Percentiles rank a stretch among this genome's conserved stretches.
Conservation (phyloP, 2,888 invertebrate species). For the Lepeophtheirus nordmannii region DNA sequence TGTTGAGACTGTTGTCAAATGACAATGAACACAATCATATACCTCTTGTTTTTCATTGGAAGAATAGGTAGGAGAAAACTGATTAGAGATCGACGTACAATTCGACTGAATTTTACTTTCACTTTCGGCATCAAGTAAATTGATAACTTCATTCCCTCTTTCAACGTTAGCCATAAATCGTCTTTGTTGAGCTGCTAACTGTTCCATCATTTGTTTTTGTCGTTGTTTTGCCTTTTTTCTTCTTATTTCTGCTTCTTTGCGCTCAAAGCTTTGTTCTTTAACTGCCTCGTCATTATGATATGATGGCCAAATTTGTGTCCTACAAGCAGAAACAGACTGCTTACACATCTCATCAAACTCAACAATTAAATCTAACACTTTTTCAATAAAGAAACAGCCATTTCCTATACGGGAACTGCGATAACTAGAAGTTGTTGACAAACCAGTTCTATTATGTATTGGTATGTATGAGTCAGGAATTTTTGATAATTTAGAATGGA, state of each 20-base stretch:
- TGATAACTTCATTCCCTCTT: slow-evolving; percentile 39
- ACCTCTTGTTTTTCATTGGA: slow-evolving; percentile 40
- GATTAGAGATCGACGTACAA: too few species aligned
- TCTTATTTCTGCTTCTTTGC: slow-evolving; percentile 64
- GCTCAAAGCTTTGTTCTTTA: slow-evolving; percentile 38
- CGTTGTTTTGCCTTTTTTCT: slow-evolving; percentile 68
- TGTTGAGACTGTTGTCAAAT: slow-evolving; percentile 68
- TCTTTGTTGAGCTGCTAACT: slow-evolving; percentile 76
- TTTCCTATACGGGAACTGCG: slow-evolving; percentile 51
- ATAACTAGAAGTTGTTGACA: slow-evolving; percentile 25
- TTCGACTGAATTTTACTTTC: background rate
- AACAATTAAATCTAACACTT: slow-evolving; percentile 54
- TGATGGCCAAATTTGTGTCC: slow-evolving; percentile 56
- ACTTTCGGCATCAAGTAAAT: slow-evolving; percentile 34
- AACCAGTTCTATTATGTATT: slow-evolving; percentile 21
- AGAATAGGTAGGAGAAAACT: background rate
- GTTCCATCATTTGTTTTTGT: slow-evolving; percentile 78
- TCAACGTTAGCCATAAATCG: slow-evolving; percentile 71
- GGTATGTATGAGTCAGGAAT: slow-evolving; percentile 55
- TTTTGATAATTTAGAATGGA: slow-evolving; percentile 76
- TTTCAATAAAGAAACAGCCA: slow-evolving; percentile 70
- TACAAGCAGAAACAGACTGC: slow-evolving; percentile 48
- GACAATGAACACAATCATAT: slow-evolving; percentile 91
- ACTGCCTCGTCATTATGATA: slow-evolving; percentile 34
- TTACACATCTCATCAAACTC: slow-evolving; percentile 25